Evolutionary conservation across 2,888 invertebrate genomes (phyloP).

Genomic region (Phorcus lineatus): DNA sequence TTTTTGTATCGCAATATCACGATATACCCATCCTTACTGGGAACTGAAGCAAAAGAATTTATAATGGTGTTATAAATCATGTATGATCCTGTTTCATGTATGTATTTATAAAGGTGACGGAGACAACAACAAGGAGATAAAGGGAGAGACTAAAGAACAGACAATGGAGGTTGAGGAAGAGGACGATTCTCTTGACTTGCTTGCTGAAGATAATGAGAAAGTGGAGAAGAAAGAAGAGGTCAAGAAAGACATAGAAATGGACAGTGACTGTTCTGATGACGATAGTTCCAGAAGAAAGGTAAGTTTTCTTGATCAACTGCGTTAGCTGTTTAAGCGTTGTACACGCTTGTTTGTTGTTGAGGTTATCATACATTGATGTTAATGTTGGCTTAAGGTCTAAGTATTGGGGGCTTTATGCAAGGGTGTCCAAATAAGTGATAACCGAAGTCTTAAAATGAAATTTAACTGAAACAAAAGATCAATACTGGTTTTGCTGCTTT

Average conservation of each 20-base stretch:
- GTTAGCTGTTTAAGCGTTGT: neutral
- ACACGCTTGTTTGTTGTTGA: no score
- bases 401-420: no score
- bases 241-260: neutral
- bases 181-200: conserved; percentile 55
- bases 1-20: no score
- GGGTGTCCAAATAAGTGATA: no score
- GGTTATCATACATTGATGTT: no score
- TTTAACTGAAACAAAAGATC: no score
- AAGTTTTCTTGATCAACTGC: neutral
- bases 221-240: conserved; percentile 25
- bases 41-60: no score
- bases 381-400: no score
- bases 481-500: no score
- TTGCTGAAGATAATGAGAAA: conserved; percentile 44
- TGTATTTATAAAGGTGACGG: neutral
- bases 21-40: no score
- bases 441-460: no score
- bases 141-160: conserved; percentile 20
- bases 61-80: neutral
- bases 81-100: neutral
- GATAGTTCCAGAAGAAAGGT: neutral
- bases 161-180: conserved; percentile 47
- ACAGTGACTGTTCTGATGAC: conserved; percentile 21
- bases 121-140: neutral